phyloP scores from a whole-genome alignment of 2,888 invertebrate species.

The Lomographa bimaculata region DNA sequence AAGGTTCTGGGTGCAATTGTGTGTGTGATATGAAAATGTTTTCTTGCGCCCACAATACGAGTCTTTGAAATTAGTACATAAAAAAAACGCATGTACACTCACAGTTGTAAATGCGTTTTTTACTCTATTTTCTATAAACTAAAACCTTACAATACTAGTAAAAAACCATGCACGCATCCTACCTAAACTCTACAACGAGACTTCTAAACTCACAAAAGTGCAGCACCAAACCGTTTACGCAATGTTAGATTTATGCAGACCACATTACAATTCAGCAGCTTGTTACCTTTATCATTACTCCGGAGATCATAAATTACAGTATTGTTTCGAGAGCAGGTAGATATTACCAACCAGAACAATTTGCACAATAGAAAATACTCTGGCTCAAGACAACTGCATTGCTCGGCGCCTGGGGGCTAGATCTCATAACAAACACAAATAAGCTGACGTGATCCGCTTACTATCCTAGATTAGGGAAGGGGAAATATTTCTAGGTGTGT shows the following conservation, averaged over 20 bases:
- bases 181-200: neutral
- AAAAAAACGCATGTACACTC: too few relatives aligned
- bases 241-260: slow-evolving; percentile 48
- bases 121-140: too few relatives aligned
- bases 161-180: too few relatives aligned
- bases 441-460: slow-evolving; percentile 82
- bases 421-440: slow-evolving; percentile 81
- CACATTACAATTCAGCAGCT: slow-evolving; percentile 55
- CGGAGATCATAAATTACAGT: slow-evolving; percentile 57
- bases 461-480: slow-evolving; percentile 68
- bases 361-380: slow-evolving; percentile 50
- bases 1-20: too few relatives aligned
- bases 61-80: too few relatives aligned
- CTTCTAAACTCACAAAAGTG: slow-evolving; percentile 7
- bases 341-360: slow-evolving; percentile 44
- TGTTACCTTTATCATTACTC: slow-evolving; percentile 64
- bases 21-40: too few relatives aligned
- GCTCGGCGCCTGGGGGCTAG: slow-evolving; percentile 61
- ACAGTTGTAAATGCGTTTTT: too few relatives aligned
- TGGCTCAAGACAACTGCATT: slow-evolving; percentile 42
- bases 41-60: too few relatives aligned
- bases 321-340: slow-evolving; percentile 48
- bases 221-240: slow-evolving; percentile 34
- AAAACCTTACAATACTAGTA: too few relatives aligned
- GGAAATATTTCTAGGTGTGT: slow-evolving; percentile 57